Evolutionary conservation across 2,113 vertebrate species (phyloP).

Genomic region (Rousettus leschenaultii): DNA sequence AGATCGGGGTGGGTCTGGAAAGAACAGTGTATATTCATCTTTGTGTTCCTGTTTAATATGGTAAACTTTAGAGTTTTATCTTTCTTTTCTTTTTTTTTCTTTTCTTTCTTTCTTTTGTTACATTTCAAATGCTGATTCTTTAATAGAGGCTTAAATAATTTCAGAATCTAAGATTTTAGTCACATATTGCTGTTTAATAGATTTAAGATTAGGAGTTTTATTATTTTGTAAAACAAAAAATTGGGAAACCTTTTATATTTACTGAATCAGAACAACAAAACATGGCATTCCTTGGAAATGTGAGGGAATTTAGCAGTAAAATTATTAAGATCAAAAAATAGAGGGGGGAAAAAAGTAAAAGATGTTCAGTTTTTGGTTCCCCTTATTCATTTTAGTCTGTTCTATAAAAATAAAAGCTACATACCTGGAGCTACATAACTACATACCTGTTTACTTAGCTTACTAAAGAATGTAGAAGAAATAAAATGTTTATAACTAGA

Average conservation of each 20-base stretch:
- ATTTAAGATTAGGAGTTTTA: background rate
- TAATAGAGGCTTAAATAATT: background rate
- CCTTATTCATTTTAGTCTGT: background rate
- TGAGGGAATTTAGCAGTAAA: background rate
- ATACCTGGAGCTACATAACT: background rate
- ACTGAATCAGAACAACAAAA: background rate
- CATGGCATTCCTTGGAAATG: background rate
- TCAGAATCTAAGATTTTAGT: background rate
- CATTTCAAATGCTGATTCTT: background rate
- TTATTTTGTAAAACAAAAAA: background rate
- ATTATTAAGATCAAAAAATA: background rate
- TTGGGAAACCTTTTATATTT: background rate
- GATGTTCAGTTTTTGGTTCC: background rate
- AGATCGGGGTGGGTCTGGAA: background rate
- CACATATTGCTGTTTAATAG: background rate
- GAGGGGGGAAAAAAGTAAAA: background rate
- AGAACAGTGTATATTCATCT: background rate
- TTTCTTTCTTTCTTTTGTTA: background rate
- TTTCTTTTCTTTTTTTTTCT: background rate
- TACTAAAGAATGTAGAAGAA: conserved; percentile 10
- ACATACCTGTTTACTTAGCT: background rate
- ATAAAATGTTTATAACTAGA: conserved; percentile 51
- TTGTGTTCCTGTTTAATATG: background rate
- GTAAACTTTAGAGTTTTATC: background rate
- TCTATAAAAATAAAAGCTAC: conserved; percentile 20